Evolutionary conservation across 2,113 vertebrate species (phyloP), one percentile per base, ranked within the genome.

Genomic region (Cyprinodon variegatus): DNA sequence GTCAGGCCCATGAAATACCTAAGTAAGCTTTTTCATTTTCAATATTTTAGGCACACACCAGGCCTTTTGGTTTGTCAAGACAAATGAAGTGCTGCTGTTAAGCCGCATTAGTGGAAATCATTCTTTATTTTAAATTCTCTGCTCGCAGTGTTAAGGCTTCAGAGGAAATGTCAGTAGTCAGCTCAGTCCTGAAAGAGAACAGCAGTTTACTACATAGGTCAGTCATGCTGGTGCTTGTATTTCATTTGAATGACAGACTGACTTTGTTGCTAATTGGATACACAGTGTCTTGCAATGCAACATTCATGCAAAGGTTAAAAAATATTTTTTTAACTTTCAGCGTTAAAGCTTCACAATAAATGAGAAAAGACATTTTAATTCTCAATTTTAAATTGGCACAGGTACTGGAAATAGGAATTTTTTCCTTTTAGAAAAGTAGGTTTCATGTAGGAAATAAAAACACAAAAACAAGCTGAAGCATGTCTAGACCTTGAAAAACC

Each of bases 41-140:
- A 29, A 29, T 29, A 29, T 29, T 29, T 29, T 29, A n/a, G n/a
- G n/a, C 29, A 29, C 29, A 29, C 29, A 29, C 29, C 29, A 29
- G 29, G 29, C 29, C 29, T 29, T 29, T 29, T 29, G 29, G 50
- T 17, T 7, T 17, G 3, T 79, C 59, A 70, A 86, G 72, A 87
- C 71, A 76, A 88, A 91, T 76, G 62, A 71, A 74, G 61, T 3
- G 63, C n/a, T 59, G 12, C 72, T 22, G n/a, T 65, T 76, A 45
- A 37, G 37, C 45, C 61, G 82, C 76, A 82, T 84, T 78, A 88
- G 68, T 69, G 74, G 60, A 82, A 87, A 83, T 62, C 68, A 29
- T 20, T 79, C 60, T 61, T 29, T 12, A 77, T 70, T 63, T 43
- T 65, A 76, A 75, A 81, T 70, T 72, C 74, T 50, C 64, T 50